phyloP scores from a whole-genome alignment of 2,888 invertebrate species.

The Nomada lathburiana region DNA sequence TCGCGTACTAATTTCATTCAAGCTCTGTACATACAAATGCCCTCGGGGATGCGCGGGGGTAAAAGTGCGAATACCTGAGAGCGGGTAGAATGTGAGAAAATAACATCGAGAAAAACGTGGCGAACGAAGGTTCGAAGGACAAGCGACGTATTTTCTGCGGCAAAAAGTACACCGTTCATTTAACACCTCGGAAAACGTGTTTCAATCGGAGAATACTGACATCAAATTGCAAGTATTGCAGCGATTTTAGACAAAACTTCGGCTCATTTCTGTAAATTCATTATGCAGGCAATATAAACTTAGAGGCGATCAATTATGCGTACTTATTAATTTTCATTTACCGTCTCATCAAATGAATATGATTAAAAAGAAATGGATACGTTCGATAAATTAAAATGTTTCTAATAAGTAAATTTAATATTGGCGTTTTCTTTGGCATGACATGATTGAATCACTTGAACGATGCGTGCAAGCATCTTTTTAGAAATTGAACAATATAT shows the following conservation, averaged over 20 bases:
- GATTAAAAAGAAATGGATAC: too few relatives aligned
- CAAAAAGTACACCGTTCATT: slow-evolving; percentile 14
- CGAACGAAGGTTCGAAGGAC: not conserved
- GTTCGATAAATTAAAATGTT: too few relatives aligned
- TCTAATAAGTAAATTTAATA: not conserved
- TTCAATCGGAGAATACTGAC: slow-evolving; percentile 26
- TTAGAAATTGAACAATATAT: not conserved
- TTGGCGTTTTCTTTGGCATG: not conserved
- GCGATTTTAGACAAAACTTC: too few relatives aligned
- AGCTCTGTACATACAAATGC: not conserved
- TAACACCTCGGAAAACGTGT: slow-evolving; percentile 7
- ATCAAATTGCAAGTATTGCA: too few relatives aligned
- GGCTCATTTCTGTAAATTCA: not conserved
- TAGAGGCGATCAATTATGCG: not conserved
- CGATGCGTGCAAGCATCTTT: not conserved
- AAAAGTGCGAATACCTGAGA: not conserved
- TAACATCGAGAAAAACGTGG: too few relatives aligned
- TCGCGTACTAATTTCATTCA: slow-evolving; percentile 42
- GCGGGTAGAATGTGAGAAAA: not conserved
- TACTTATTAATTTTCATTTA: too few relatives aligned
- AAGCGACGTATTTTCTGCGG: slow-evolving; percentile 47
- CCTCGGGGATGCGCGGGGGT: not conserved
- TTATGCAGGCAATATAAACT: not conserved
- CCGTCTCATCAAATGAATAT: too few relatives aligned
- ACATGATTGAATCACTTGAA: too few relatives aligned